Percentiles rank a stretch among this genome's conserved stretches.
Conservation (phyloP, 2,888 invertebrate species). For the Drosophila maculinotata region DNA sequence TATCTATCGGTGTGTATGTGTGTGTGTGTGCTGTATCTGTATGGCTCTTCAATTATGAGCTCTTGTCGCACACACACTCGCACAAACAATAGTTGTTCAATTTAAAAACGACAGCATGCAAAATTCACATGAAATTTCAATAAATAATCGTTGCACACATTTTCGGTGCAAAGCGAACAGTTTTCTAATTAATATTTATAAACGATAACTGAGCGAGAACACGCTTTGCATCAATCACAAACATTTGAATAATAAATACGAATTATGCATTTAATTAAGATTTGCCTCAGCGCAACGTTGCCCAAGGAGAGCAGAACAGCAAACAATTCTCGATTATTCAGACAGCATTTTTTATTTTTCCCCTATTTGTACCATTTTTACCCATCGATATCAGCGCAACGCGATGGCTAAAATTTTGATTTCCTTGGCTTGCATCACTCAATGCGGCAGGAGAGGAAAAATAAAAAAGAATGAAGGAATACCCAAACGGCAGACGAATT, state of each 20-base stretch:
- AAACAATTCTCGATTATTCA: slow-evolving; percentile 42
- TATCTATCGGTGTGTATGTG: background rate
- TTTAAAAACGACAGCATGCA: slow-evolving; percentile 38
- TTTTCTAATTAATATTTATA: slow-evolving; percentile 76
- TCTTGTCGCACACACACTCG: slow-evolving; percentile 28
- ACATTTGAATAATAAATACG: slow-evolving; percentile 80
- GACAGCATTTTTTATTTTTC: slow-evolving; percentile 13
- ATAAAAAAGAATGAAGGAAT: slow-evolving; percentile 11
- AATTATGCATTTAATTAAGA: slow-evolving; percentile 81
- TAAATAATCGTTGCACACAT: slow-evolving; percentile 43
- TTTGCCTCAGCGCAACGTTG: slow-evolving; percentile 57
- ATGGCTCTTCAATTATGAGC: slow-evolving; percentile 50
- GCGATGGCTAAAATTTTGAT: slow-evolving; percentile 63
- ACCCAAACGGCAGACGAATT: slow-evolving; percentile 64
- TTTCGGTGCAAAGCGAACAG: slow-evolving; percentile 2
- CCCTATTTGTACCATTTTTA: background rate
- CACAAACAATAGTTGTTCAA: slow-evolving; percentile 50
- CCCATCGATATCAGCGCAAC: slow-evolving; percentile 47
- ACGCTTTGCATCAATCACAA: slow-evolving; percentile 76
- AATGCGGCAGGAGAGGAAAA: slow-evolving; percentile 16
- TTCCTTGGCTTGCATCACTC: slow-evolving; percentile 71
- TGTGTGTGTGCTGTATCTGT: slow-evolving; percentile 10
- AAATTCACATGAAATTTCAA: slow-evolving; percentile 35
- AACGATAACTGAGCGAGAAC: slow-evolving; percentile 28
- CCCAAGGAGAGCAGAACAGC: slow-evolving; percentile 26